phyloP scores from a whole-genome alignment of 1,140 invertebrate species.

The Tetramorium parvispinum region DNA sequence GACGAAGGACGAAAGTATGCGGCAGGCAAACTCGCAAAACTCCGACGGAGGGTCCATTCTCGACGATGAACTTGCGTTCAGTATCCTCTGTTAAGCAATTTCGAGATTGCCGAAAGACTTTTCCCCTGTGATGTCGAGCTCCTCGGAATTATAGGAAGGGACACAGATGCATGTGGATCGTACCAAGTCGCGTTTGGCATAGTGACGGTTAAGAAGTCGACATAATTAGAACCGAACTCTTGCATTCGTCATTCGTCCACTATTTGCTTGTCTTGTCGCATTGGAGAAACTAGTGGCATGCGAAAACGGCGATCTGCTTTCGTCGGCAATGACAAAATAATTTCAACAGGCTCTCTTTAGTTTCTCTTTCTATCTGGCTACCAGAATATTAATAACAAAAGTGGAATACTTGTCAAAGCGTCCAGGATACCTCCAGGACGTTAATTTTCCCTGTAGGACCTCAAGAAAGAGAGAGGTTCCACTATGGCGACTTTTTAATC shows the following conservation, averaged over 20 bases:
- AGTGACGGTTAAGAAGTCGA: neutral
- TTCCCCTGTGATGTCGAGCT: neutral
- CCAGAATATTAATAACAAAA: slow-evolving; percentile 3
- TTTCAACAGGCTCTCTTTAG: neutral
- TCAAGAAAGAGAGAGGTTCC: neutral
- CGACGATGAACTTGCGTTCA: neutral
- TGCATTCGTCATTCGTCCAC: slow-evolving; percentile 33
- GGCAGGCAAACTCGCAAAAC: neutral
- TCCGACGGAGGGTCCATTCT: neutral
- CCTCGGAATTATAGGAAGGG: neutral
- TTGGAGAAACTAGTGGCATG: neutral
- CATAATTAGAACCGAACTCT: slow-evolving; percentile 21
- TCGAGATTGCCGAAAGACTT: neutral
- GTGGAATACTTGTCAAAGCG: neutral
- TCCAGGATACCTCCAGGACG: neutral
- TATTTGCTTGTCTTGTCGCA: too few species aligned
- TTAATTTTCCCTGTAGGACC: neutral
- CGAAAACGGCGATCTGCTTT: neutral
- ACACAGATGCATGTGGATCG: neutral
- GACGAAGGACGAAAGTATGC: slow-evolving; percentile 56
- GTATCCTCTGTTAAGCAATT: slow-evolving; percentile 1
- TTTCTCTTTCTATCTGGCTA: neutral
- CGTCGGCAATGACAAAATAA: slow-evolving; percentile 2
- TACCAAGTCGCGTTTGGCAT: neutral
- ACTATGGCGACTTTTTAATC: slow-evolving; percentile 17